A percentile compares a stretch with the other conserved stretches of the same genome.
phyloP scores from a whole-genome alignment of 2,113 vertebrate species.

The Rhegmatorhina hoffmannsi region DNA sequence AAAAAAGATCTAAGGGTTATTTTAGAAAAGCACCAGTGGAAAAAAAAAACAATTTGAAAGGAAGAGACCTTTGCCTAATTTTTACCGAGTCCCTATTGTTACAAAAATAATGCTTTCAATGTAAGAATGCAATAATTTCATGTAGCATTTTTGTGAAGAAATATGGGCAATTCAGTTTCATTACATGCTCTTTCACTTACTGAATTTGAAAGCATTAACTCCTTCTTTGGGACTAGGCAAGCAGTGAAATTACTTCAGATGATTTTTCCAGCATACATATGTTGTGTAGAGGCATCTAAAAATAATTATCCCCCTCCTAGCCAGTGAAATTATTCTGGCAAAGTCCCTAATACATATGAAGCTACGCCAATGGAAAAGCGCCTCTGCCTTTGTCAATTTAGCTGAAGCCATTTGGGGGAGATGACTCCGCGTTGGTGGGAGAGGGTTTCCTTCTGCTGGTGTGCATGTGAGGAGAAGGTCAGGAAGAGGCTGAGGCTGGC shows the following conservation, averaged over 20 bases:
- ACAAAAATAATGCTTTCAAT: not conserved
- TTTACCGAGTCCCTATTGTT: not conserved
- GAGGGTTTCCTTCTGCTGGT: constrained; percentile 26
- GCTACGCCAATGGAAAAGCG: not conserved
- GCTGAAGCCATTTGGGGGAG: not conserved
- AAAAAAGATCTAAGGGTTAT: not conserved
- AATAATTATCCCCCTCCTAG: not conserved
- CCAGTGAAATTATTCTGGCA: constrained; percentile 30
- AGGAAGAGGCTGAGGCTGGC: not conserved
- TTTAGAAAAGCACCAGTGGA: not conserved
- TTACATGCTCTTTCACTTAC: not conserved
- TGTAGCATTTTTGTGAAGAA: not conserved
- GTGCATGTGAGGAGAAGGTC: not conserved
- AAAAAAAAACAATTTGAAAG: not conserved
- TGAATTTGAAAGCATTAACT: not conserved
- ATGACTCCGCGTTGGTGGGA: not conserved
- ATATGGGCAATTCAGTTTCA: not conserved
- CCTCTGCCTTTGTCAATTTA: not conserved
- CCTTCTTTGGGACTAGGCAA: not conserved
- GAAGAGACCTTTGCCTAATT: not conserved
- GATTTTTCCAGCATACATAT: constrained; percentile 22
- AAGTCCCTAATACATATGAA: not conserved
- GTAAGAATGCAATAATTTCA: not conserved
- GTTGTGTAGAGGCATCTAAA: constrained; percentile 33
- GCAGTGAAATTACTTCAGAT: not conserved